Evolutionary conservation across 1,140 invertebrate species (phyloP), one percentile per base, ranked within the genome.

Genomic region (Mya arenaria): DNA sequence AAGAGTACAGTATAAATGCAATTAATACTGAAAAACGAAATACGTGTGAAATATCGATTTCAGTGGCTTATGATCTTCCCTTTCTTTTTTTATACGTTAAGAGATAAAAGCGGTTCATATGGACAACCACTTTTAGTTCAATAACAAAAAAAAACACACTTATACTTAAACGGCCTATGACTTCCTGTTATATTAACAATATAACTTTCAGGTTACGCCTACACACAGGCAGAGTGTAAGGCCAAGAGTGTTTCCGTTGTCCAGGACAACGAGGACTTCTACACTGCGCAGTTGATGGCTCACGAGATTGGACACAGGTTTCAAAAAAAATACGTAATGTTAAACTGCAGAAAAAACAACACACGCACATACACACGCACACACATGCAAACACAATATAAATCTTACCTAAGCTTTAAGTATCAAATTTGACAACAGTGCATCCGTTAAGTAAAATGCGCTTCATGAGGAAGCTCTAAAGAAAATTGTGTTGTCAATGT

Each of bases 291-390:
- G n/a, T 41, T 77, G 23, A 77, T 77, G 0, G 74, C 74, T 1
- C 74, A 77, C 30, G 74, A 77, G 41, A 77, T 77, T 6, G 74
- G 74, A 17, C 74, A 77, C 23, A 77, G 74, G 74, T 77, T 60
- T 60, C 10, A 60, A 25, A 15, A 60, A 25, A 60, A 13, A 17
- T 60, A 10, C 10, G 28, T 19, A 17, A 28, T 10, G 28, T 17
- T 25, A 60, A 60, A 28, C 15, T 60, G 15, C 10, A 60, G 8
- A 60, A 19, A 15, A 8, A 17, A 15, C 28, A 19, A 25, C 15
- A 60, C 8, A 10, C 15, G 8, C 28, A 15, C 10, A 10, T 17
- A 60, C 15, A 60, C 15, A 60, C 15, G 25, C 10, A 28, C 10
- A 60, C 15, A 10, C 25, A 10, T 60, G 8, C 56, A 28, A 17